Percentiles rank a stretch among this genome's conserved stretches.
Conservation (phyloP, 2,113 vertebrate genomes). For the Grus americana region DNA sequence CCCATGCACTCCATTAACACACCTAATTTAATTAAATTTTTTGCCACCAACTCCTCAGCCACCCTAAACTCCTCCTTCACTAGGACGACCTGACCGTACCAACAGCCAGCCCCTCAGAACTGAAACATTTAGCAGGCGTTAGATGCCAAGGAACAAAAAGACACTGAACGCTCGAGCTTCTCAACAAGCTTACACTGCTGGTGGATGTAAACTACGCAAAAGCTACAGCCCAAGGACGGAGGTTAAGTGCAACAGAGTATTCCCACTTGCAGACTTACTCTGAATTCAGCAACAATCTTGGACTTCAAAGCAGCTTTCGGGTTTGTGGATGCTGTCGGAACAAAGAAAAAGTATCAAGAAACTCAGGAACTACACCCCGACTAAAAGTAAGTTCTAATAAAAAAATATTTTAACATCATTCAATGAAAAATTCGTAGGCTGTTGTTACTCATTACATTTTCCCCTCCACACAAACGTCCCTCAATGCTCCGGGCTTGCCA, state of each 20-base stretch:
- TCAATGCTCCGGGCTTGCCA: not conserved
- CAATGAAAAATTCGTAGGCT: not conserved
- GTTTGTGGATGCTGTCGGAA: conserved; percentile 78
- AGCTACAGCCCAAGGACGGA: not conserved
- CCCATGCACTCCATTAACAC: not conserved
- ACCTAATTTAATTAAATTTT: not conserved
- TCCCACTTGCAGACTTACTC: conserved; percentile 79
- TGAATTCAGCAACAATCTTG: conserved; percentile 96
- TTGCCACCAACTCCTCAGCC: not conserved
- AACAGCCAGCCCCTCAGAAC: not conserved
- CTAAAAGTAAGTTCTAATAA: not conserved
- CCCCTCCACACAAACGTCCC: not conserved
- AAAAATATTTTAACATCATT: rapidly evolving
- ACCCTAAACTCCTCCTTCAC: not conserved
- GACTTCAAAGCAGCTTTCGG: conserved; percentile 93
- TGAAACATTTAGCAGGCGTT: not conserved
- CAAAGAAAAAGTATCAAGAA: not conserved
- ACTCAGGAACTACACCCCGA: rapidly evolving
- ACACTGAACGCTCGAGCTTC: not conserved
- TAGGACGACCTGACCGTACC: rapidly evolving
- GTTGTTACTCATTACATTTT: not conserved
- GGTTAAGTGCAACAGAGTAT: rapidly evolving
- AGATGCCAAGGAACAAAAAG: not conserved
- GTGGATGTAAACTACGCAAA: not conserved
- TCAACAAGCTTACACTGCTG: not conserved